Percentiles rank a stretch among this genome's conserved stretches.
phyloP scores from a whole-genome alignment of 1,140 invertebrate genomes.

The Nomia melanderi region DNA sequence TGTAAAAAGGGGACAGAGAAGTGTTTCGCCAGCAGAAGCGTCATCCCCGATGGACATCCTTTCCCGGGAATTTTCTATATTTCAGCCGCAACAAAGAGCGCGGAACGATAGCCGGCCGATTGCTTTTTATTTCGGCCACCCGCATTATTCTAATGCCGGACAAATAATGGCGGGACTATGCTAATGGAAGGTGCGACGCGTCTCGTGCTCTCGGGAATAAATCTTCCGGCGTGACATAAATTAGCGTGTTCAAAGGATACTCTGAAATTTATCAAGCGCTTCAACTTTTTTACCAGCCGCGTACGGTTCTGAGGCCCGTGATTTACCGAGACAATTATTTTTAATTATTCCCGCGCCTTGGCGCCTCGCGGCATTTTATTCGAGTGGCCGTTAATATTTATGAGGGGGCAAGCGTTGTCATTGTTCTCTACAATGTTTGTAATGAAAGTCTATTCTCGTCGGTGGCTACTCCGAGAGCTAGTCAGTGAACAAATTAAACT shows the following conservation, averaged over 20 bases:
- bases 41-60: no score
- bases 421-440: no score
- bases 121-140: background rate
- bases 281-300: background rate
- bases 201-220: background rate
- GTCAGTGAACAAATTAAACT: no score
- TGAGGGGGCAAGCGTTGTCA: no score
- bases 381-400: no score
- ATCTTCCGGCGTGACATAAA: background rate
- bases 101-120: background rate
- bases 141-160: background rate
- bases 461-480: no score
- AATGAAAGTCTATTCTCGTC: no score
- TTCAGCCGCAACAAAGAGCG: background rate
- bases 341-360: background rate
- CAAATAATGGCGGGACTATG: constrained; percentile 6
- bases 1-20: no score
- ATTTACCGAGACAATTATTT: background rate
- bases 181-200: constrained; percentile 2
- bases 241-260: constrained; percentile 3
- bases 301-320: background rate
- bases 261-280: background rate
- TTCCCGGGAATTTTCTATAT: no score
- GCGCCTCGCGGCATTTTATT: no score
- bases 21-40: no score